These are phyloP conservation scores for Halcyon leucocephala DNA, from an alignment of 2,797 vertebrate species.

Conservation along the genomic window DNA sequence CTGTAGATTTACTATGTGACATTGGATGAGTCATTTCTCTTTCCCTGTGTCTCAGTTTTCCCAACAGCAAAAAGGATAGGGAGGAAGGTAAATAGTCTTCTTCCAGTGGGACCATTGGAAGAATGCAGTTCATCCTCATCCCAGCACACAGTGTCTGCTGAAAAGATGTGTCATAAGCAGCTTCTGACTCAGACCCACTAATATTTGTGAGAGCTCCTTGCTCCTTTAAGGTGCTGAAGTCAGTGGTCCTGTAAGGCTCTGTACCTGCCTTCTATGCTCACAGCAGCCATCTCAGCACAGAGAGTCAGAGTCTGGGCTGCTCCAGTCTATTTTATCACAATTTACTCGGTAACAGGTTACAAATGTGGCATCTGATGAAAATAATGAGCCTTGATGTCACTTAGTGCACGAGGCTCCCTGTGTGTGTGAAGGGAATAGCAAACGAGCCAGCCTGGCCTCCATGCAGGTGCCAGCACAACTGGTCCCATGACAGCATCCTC, in stretches of 20 bases:
- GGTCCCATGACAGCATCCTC: neutral
- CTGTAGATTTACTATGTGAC: neutral
- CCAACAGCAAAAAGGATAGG: neutral
- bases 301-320: constrained; percentile 78
- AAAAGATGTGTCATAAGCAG: neutral
- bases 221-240: neutral
- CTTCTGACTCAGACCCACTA: neutral
- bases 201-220: neutral
- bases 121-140: neutral
- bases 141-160: neutral
- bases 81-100: neutral
- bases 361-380: constrained; percentile 96
- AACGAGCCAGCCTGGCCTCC: constrained; percentile 71
- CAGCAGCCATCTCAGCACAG: constrained; percentile 26
- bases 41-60: neutral
- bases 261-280: constrained; percentile 9
- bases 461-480: neutral
- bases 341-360: constrained; percentile 92
- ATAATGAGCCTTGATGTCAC: constrained; percentile 95
- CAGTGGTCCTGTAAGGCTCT: neutral
- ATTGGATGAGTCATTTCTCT: neutral
- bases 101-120: neutral
- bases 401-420: constrained; percentile 83
- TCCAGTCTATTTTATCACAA: constrained; percentile 90
- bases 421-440: constrained; percentile 86